A percentile compares a stretch with the other conserved stretches of the same genome.
These are phyloP conservation scores for Onchidella celtica DNA, from an alignment of 2,888 invertebrate genomes.

Conservation along the genomic window DNA sequence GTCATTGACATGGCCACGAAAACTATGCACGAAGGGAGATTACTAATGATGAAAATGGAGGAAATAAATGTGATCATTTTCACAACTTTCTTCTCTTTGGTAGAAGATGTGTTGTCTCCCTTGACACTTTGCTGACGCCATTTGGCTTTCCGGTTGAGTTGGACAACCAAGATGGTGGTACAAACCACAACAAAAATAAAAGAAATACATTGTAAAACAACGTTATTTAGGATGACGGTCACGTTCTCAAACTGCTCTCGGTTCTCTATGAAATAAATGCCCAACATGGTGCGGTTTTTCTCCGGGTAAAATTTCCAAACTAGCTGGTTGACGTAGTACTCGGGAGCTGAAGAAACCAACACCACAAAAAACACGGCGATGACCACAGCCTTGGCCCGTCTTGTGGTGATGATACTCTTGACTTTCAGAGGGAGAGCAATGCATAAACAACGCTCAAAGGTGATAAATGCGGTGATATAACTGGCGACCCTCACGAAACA, in stretches of 20 bases:
- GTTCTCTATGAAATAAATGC: slow-evolving; percentile 12
- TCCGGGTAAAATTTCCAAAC: slow-evolving; percentile 45
- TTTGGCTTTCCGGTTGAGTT: slow-evolving; percentile 38
- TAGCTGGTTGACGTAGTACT: slow-evolving; percentile 27
- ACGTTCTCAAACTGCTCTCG: slow-evolving; percentile 35
- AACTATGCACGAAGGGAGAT: slow-evolving; percentile 23
- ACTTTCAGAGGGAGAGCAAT: slow-evolving; percentile 24
- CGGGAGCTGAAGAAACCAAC: slow-evolving; percentile 11
- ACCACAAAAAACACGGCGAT: background rate
- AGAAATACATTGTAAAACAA: slow-evolving; percentile 15
- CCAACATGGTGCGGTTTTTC: slow-evolving; percentile 44
- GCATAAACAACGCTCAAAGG: slow-evolving; percentile 33
- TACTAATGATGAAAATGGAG: slow-evolving; percentile 13
- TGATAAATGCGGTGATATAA: slow-evolving; percentile 36
- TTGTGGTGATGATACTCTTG: slow-evolving; percentile 25
- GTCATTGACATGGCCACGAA: slow-evolving; percentile 21
- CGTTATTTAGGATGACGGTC: slow-evolving; percentile 35
- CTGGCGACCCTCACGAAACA: slow-evolving; percentile 24
- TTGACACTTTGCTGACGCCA: slow-evolving; percentile 26
- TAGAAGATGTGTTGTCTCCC: background rate
- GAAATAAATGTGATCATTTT: slow-evolving; percentile 4
- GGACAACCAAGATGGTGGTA: slow-evolving; percentile 21
- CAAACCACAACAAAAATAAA: slow-evolving; percentile 21
- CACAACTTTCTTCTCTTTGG: slow-evolving; percentile 29
- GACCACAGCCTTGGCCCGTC: background rate